phyloP scores from a whole-genome alignment of 2,797 vertebrate genomes.

The Anisognathus igniventris region DNA sequence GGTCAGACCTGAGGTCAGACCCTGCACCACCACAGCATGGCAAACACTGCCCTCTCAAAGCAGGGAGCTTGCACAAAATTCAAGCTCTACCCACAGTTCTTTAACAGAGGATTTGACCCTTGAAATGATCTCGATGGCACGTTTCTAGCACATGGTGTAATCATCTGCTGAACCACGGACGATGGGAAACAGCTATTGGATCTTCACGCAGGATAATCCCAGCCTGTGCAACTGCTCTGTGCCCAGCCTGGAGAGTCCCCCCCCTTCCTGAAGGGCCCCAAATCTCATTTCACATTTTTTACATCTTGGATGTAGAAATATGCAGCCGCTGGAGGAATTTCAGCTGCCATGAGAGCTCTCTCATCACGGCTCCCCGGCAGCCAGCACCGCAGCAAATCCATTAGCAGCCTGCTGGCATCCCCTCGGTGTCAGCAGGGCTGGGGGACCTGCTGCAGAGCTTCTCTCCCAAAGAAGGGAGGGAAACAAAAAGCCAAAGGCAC shows the following conservation, averaged over 20 bases:
- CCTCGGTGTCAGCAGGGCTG: background rate
- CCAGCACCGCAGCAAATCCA: conserved; percentile 33
- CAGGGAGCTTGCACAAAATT: background rate
- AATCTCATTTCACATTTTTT: conserved; percentile 41
- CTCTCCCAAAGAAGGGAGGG: background rate
- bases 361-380: background rate
- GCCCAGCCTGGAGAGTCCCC: background rate
- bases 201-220: background rate
- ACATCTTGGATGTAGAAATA: background rate
- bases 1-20: background rate
- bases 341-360: conserved; percentile 41
- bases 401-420: conserved; percentile 19
- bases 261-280: background rate
- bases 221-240: background rate
- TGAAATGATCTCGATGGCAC: background rate
- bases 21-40: background rate
- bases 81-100: background rate
- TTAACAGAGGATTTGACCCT: background rate
- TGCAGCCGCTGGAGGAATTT: conserved; percentile 7
- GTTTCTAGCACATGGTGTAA: background rate
- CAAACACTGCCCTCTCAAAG: background rate
- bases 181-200: background rate
- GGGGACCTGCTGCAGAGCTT: background rate
- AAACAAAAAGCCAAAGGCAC: background rate
- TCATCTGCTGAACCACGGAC: background rate